A percentile compares a stretch with the other conserved stretches of the same genome.
phyloP scores from a whole-genome alignment of 2,113 vertebrate species.

The Nanorana parkeri region DNA sequence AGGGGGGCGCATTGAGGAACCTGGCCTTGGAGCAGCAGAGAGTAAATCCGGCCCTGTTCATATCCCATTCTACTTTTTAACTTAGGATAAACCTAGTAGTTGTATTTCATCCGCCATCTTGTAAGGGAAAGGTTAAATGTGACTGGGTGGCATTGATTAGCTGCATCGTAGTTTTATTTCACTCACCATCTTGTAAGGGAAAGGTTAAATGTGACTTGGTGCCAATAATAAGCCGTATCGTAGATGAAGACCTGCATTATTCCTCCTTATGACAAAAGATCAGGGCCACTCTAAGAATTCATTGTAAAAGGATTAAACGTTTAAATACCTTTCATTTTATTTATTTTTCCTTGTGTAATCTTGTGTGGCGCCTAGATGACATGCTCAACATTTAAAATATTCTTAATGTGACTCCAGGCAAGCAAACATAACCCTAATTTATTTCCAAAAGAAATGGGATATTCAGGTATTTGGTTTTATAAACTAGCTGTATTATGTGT shows the following conservation, averaged over 20 bases:
- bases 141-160: constrained; percentile 75
- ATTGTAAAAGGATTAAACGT: constrained; percentile 95
- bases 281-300: constrained; percentile 88
- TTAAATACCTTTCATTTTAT: constrained; percentile 90
- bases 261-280: constrained; percentile 77
- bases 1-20: too few species aligned
- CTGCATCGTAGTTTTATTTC: constrained; percentile 41
- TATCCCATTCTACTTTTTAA: too few species aligned
- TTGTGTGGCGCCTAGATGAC: constrained; percentile 88
- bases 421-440: constrained; percentile 82
- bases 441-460: constrained; percentile 82
- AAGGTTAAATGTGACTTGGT: constrained; percentile 61
- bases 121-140: constrained; percentile 41
- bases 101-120: neutral
- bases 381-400: constrained; percentile 89
- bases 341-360: constrained; percentile 84
- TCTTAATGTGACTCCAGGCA: constrained; percentile 86
- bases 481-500: constrained; percentile 76
- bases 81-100: neutral
- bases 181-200: neutral
- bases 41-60: too few species aligned
- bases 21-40: too few species aligned
- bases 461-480: constrained; percentile 81
- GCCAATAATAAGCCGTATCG: constrained; percentile 77
- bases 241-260: constrained; percentile 81